Base-by-base conservation (phyloP, 2,113 vertebrate genomes). In the Abramis brama region DNA sequence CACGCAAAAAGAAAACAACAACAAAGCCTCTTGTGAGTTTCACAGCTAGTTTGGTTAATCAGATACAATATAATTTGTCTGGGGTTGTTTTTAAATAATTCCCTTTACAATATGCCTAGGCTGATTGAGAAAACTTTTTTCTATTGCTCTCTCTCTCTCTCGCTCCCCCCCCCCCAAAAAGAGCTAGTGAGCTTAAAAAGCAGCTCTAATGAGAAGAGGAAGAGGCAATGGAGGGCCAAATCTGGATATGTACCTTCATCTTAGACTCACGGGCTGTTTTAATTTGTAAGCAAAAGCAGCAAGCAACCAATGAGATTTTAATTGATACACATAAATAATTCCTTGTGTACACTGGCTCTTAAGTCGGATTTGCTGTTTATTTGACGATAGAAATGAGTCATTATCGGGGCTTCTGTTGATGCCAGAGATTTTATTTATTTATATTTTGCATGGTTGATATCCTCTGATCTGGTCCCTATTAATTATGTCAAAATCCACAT, bases 261-360 rank as follows among this genome's bases (percentile, higher is more conserved):
- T 94, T 93, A 93, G 91, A 93, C 93, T 92, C 89, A 89, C 89
- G 85, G 84, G 89, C 91, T 90, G 92, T 93, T 94, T 94, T 93
- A 92, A 96, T 96, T 97, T 96, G 96, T 95, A 96, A 96, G 95
- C 96, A 97, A 94, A 95, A 95, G 94, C 96, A 96, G 95, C 93
- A 95, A 92, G 92, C 91, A 95, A 95, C 96, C 95, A 94, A 96
- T 95, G 92, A 96, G 95, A 96, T 97, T 97, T 97, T 95, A 95
- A 96, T 96, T 96, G 94, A 96, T 96, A 96, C 94, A 93, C 95
- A 95, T 97, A 96, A 97, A 97, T 96, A 96, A 97, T 97, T 97
- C 95, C 96, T 95, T 96, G 94, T 95, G 94, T 95, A 96, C 92
- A 94, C 95, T 96, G 94, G 86, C 93, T 94, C 94, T 96, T 94